Evolutionary conservation across 2,797 vertebrate species (phyloP), one percentile per base, ranked within the genome.

Genomic region (Gymnopithys bicolor): DNA sequence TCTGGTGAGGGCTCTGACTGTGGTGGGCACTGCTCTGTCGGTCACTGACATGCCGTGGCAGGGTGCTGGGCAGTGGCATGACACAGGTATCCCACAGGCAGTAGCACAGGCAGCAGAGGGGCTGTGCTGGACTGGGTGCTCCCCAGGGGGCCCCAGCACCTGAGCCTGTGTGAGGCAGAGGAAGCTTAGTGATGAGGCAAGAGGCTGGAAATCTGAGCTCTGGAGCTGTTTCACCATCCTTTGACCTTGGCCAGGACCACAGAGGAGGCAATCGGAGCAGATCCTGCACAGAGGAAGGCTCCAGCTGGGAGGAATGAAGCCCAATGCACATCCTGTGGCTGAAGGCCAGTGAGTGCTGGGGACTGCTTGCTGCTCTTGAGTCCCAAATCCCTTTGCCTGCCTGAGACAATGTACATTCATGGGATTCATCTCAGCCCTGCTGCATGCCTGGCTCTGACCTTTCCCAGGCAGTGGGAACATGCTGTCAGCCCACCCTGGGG

Each of bases 181-280:
- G 12, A 35, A 68, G 27, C 62, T 71, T 6, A 64, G 43, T 11
- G 1, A 13, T 63, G 90, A 97, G 78, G 88, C 90, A 69, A 84
- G 84, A 92, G 84, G 84, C 73, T 95, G 89, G 86, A 87, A 93
- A 94, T 75, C 30, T 33, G 94, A 91, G 84, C 87, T 89, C 78
- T 43, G 90, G 66, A 78, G 81, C 62, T 62, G 19, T 84, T 91
- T 76, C 93, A 81, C 53, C 75, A 17, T 62, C 83, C 28, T 73
- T 77, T 89, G 91, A 59, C 89, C 92, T 91, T 86, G 96, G 66
- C 76, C 2, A 5, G 75, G 46, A 93, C 43, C 68, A 16, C 33
- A 14, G 84, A 41, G 78, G 33, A 80, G 56, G n/a, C 8, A 41
- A 39, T 30, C 15, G 4, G 59, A 70, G 70, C 81, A 68, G 66